Evolutionary conservation across 2,113 vertebrate genomes (phyloP).

Genomic region (Syngnathus floridae): DNA sequence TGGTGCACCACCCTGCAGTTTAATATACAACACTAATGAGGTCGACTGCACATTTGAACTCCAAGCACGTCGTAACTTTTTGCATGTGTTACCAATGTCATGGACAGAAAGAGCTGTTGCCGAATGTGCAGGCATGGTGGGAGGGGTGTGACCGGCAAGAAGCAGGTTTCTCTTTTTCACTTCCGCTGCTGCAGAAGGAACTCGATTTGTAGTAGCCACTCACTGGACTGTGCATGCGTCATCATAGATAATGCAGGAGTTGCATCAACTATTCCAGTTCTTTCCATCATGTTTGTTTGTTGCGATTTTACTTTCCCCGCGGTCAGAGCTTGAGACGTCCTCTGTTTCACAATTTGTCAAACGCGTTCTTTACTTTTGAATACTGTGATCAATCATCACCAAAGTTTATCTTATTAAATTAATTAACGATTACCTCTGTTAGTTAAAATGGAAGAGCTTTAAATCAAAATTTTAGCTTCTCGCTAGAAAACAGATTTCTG

Average conservation of each 20-base stretch:
- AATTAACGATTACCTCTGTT: no score
- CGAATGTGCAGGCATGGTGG: conserved; percentile 31
- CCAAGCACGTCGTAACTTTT: not conserved
- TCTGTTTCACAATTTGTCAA: no score
- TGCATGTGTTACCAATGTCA: not conserved
- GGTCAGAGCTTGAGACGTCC: not conserved
- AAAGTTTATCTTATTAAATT: no score
- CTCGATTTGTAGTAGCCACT: conserved; percentile 1
- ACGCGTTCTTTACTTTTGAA: no score
- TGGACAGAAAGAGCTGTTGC: not conserved
- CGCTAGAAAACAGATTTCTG: no score
- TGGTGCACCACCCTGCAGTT: not conserved
- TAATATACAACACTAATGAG: not conserved
- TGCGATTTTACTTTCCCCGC: not conserved
- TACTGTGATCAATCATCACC: no score
- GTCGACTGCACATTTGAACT: not conserved
- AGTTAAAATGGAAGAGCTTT: no score
- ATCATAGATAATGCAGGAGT: not conserved
- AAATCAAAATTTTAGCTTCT: no score
- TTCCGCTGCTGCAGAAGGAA: conserved; percentile 24
- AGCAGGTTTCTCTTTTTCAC: conserved; percentile 32
- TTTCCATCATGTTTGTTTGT: not conserved
- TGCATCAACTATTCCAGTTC: not conserved
- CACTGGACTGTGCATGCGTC: not conserved
- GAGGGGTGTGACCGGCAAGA: conserved; percentile 57